Evolutionary conservation across 2,113 vertebrate genomes (phyloP).

Genomic region (Albula glossodonta): DNA sequence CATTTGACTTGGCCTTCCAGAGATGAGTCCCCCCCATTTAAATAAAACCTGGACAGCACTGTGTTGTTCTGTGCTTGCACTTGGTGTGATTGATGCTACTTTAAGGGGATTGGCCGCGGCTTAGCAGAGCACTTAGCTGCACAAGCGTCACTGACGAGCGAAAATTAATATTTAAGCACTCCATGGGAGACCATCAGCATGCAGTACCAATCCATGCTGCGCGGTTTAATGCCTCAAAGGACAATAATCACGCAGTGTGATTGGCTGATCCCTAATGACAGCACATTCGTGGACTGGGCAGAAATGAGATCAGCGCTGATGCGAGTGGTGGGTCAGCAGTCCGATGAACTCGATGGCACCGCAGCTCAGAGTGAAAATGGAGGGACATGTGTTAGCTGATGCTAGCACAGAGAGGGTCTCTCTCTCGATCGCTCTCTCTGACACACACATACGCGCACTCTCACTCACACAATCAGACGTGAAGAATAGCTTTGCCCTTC

Average conservation of each 20-base stretch:
- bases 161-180: constrained; percentile 13
- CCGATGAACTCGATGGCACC: background rate
- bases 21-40: background rate
- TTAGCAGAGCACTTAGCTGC: constrained; percentile 10
- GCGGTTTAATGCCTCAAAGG: background rate
- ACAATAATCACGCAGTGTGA: background rate
- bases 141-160: background rate
- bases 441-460: background rate
- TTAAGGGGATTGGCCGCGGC: background rate
- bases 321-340: background rate
- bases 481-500: background rate
- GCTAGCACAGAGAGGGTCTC: background rate
- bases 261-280: background rate
- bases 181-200: background rate
- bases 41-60: background rate
- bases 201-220: constrained; percentile 16
- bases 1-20: background rate
- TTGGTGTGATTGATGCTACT: constrained; percentile 16
- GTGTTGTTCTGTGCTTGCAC: background rate
- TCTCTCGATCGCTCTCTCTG: background rate
- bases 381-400: background rate
- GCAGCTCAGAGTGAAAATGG: background rate
- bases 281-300: background rate
- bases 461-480: background rate
- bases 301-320: background rate